Percentiles rank a stretch among this genome's conserved stretches.
phyloP scores from a whole-genome alignment of 2,888 invertebrate species.

The Eledone cirrhosa region DNA sequence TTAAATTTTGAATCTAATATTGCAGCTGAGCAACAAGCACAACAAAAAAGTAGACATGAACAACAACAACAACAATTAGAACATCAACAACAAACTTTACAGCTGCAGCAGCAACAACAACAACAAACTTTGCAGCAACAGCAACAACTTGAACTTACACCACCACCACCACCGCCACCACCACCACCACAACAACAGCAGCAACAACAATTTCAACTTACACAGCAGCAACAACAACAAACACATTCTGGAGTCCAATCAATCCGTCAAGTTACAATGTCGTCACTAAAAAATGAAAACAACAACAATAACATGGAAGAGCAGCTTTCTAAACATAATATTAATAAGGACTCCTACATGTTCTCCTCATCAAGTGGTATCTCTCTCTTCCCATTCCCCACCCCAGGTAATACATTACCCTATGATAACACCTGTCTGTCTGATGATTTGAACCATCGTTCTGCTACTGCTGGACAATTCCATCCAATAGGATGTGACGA shows the following conservation, averaged over 20 bases:
- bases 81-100: conserved; percentile 33
- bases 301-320: too few relatives aligned
- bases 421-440: neutral
- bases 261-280: too few relatives aligned
- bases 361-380: neutral
- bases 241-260: neutral
- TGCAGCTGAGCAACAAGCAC: neutral
- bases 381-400: conserved; percentile 9
- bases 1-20: conserved; percentile 15
- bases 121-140: too few relatives aligned
- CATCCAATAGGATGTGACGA: conserved; percentile 4
- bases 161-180: neutral
- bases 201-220: neutral
- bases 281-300: too few relatives aligned
- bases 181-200: neutral
- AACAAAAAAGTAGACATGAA: too few relatives aligned
- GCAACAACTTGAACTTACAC: too few relatives aligned
- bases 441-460: neutral
- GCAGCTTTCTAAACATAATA: neutral
- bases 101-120: conserved; percentile 16
- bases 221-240: neutral
- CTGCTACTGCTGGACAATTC: neutral
- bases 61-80: conserved; percentile 31
- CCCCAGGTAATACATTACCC: conserved; percentile 10
- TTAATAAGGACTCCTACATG: conserved; percentile 9